A percentile compares a stretch with the other conserved stretches of the same genome.
phyloP scores from a whole-genome alignment of 2,888 invertebrate genomes.

The Ectobius pallidus region DNA sequence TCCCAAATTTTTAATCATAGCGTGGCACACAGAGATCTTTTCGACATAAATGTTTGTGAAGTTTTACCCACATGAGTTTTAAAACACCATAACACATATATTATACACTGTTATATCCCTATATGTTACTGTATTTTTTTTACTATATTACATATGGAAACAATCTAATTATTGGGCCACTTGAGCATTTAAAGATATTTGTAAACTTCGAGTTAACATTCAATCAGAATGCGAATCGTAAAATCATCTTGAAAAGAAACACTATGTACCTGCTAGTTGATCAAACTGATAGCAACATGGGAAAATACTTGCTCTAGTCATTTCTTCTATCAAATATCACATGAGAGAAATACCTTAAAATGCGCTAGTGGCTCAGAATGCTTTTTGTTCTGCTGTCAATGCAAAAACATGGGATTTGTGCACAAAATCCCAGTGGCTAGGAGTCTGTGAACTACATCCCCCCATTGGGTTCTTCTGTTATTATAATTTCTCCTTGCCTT shows the following conservation, averaged over 20 bases:
- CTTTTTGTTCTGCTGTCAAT: not conserved
- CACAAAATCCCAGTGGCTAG: not conserved
- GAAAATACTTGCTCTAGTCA: constrained; percentile 11
- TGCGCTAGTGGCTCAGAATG: constrained; percentile 34
- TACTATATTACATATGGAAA: constrained; percentile 40
- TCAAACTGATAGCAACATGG: constrained; percentile 7
- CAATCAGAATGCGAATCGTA: constrained; percentile 9
- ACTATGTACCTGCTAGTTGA: constrained; percentile 1
- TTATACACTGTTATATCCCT: constrained; percentile 37
- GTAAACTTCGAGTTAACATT: constrained; percentile 15
- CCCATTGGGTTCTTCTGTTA: not conserved
- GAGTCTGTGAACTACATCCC: not conserved
- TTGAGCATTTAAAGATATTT: constrained; percentile 33
- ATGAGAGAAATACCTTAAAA: constrained; percentile 37
- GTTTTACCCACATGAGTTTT: constrained; percentile 36
- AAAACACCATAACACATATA: constrained; percentile 39
- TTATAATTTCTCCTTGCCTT: constrained; percentile 5
- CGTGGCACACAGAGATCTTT: constrained; percentile 40
- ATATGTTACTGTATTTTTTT: constrained; percentile 31
- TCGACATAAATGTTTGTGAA: constrained; percentile 39
- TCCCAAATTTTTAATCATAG: constrained; percentile 39
- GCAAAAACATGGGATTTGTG: not conserved
- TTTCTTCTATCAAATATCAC: constrained; percentile 23
- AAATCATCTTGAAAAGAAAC: not conserved
- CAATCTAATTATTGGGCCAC: constrained; percentile 36